Conservation (phyloP, 2,888 invertebrate species). For the Drosophila niveifrons region DNA sequence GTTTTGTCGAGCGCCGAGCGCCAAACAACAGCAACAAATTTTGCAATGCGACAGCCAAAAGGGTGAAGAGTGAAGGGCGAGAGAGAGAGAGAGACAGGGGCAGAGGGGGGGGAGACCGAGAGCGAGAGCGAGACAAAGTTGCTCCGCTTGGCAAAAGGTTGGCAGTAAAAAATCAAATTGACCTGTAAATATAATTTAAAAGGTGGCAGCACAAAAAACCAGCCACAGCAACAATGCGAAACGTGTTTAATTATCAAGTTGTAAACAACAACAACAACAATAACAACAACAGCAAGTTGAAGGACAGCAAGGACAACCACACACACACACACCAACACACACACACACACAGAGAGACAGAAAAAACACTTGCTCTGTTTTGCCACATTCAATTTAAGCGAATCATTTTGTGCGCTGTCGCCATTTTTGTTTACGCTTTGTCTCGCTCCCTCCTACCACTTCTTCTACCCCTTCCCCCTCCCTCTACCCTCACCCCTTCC, state of each 20-base stretch:
- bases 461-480: not conserved
- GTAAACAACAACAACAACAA: conserved; percentile 67
- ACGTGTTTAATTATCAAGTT: conserved; percentile 79
- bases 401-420: conserved; percentile 49
- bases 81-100: not conserved
- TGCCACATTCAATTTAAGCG: conserved; percentile 56
- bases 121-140: conserved; percentile 41
- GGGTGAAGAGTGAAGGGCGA: no score
- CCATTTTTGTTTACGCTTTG: conserved; percentile 42
- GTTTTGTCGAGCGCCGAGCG: conserved; percentile 58
- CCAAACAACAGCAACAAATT: conserved; percentile 19
- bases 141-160: conserved; percentile 53
- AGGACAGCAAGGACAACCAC: conserved; percentile 54
- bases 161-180: conserved; percentile 76
- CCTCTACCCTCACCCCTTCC: not conserved
- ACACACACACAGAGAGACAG: conserved; percentile 32
- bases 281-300: conserved; percentile 68
- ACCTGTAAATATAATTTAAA: conserved; percentile 80
- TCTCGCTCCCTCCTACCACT: conserved; percentile 13
- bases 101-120: conserved; percentile 6
- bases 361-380: conserved; percentile 32
- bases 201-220: conserved; percentile 64
- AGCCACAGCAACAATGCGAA: conserved; percentile 46
- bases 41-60: conserved; percentile 29
- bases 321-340: conserved; percentile 15